These are phyloP conservation scores for Drosophila lacteicornis DNA, from an alignment of 1,140 invertebrate genomes.

Conservation along the genomic window DNA sequence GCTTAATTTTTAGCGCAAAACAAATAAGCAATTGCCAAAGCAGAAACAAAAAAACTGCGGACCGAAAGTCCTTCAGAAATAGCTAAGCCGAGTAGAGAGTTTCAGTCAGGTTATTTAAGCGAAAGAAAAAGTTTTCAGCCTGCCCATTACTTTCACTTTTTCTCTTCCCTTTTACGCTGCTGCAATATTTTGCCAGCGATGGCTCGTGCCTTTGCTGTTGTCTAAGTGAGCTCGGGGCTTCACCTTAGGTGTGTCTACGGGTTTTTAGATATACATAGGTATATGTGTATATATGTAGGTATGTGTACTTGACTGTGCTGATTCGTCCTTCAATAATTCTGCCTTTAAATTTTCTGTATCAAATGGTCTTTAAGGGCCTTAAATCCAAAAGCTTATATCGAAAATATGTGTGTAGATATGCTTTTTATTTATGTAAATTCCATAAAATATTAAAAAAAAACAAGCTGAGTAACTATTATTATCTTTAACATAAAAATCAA, in stretches of 20 bases:
- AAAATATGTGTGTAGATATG: neutral
- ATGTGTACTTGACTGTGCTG: constrained; percentile 28
- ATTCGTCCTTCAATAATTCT: constrained; percentile 58
- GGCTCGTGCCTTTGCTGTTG: constrained; percentile 30
- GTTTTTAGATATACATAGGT: constrained; percentile 4
- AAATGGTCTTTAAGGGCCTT: constrained; percentile 7
- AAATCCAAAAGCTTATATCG: neutral
- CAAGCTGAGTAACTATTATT: too few relatives aligned
- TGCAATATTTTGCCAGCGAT: constrained; percentile 35
- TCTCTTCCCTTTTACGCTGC: constrained; percentile 18
- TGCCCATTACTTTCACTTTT: constrained; percentile 71
- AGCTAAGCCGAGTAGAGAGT: constrained; percentile 61
- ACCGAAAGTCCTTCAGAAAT: constrained; percentile 71
- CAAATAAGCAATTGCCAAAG: constrained; percentile 72
- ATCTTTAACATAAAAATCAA: too few relatives aligned
- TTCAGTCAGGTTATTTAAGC: constrained; percentile 67
- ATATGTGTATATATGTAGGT: neutral
- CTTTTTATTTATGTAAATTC: too few relatives aligned
- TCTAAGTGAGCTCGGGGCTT: constrained; percentile 36
- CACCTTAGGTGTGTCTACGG: constrained; percentile 49
- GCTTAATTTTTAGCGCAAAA: constrained; percentile 79
- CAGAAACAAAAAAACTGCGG: constrained; percentile 38
- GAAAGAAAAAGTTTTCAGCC: constrained; percentile 63
- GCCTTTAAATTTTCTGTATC: constrained; percentile 24
- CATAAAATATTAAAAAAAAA: too few relatives aligned